phyloP scores from a whole-genome alignment of 2,797 vertebrate species.

The Acestrorhynchus altus region DNA sequence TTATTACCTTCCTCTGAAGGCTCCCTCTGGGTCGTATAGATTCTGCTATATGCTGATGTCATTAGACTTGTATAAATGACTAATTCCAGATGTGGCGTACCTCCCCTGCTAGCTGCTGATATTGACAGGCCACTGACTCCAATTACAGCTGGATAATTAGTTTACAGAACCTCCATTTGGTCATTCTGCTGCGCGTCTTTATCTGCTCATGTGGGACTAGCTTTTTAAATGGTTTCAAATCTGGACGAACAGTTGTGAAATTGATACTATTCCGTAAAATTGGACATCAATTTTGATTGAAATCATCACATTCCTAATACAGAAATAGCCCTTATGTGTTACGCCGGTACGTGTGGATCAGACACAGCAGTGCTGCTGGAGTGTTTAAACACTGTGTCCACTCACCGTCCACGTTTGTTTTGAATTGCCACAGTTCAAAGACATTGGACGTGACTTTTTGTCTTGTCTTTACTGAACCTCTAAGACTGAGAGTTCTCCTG shows the following conservation, averaged over 20 bases:
- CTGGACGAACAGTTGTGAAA: not conserved
- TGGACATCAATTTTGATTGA: not conserved
- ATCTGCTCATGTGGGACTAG: conserved; percentile 7
- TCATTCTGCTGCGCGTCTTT: conserved; percentile 23
- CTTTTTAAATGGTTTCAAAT: conserved; percentile 4
- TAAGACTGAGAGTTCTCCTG: not conserved
- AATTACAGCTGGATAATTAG: conserved; percentile 62
- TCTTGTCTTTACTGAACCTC: not conserved
- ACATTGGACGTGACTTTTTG: no score
- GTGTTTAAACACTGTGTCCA: no score
- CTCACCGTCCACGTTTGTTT: no score
- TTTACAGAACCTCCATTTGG: conserved; percentile 48
- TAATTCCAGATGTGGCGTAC: conserved; percentile 51
- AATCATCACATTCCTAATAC: not conserved
- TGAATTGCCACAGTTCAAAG: not conserved
- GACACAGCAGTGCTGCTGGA: no score
- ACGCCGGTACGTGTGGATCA: no score
- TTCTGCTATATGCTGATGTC: conserved; percentile 24
- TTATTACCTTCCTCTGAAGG: conserved; percentile 3
- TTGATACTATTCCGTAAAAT: not conserved
- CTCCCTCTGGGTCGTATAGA: conserved; percentile 17
- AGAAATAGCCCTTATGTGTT: not conserved
- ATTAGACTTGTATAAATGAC: conserved; percentile 44
- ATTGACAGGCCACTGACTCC: conserved; percentile 60
- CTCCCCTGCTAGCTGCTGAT: conserved; percentile 47